Percentiles rank a stretch among this genome's conserved stretches.
Conservation (phyloP, 2,888 invertebrate species). For the Amiota communis region DNA sequence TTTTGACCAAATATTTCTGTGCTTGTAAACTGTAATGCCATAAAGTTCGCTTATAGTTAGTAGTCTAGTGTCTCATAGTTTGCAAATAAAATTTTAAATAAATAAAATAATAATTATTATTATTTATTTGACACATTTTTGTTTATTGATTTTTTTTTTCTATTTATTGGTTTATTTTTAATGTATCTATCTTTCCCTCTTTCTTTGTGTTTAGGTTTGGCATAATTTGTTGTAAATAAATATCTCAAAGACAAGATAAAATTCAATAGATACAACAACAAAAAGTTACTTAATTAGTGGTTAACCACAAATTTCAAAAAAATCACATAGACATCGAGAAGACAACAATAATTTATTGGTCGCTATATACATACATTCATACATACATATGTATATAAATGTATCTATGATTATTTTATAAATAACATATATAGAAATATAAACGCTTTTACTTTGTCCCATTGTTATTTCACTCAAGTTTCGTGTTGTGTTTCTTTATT, state of each 20-base stretch:
- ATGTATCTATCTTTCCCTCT: neutral
- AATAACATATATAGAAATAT: neutral
- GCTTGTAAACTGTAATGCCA: no score
- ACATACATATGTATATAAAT: no score
- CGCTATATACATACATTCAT: no score
- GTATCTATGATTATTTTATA: no score
- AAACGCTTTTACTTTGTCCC: conserved; percentile 27
- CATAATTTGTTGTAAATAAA: conserved; percentile 34
- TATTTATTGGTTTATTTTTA: neutral
- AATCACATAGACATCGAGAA: no score
- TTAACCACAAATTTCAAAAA: conserved; percentile 62
- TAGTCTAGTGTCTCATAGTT: no score
- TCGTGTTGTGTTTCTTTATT: conserved; percentile 11
- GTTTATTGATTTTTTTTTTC: neutral
- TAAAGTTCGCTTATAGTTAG: no score
- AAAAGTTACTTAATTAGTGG: conserved; percentile 65
- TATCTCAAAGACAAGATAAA: conserved; percentile 11
- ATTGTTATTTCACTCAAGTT: conserved; percentile 1
- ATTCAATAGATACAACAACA: conserved; percentile 41
- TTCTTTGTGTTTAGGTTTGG: conserved; percentile 3
- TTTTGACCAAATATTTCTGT: no score
- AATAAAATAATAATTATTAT: no score
- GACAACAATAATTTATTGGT: no score
- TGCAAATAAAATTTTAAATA: no score
- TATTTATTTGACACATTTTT: no score